A percentile compares a stretch with the other conserved stretches of the same genome.
Evolutionary conservation across 1,140 invertebrate genomes (phyloP).

Genomic region (Cotesia typhae): DNA sequence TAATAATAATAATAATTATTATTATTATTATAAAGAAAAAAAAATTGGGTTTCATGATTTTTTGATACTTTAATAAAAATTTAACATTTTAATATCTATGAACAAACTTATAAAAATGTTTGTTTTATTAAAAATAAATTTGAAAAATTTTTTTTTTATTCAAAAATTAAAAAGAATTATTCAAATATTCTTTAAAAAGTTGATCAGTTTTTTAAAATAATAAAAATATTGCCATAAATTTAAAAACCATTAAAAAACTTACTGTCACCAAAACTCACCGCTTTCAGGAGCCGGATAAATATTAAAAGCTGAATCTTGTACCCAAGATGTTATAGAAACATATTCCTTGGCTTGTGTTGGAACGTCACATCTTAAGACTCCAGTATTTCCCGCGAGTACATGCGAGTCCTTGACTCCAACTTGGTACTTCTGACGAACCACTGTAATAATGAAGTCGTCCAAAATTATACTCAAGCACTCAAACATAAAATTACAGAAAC

Average conservation of each 20-base stretch:
- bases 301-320: conserved; percentile 81
- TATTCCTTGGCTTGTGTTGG: conserved; percentile 88
- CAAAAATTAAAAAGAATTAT: not conserved
- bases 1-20: no score
- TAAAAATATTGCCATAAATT: no score
- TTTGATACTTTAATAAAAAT: no score
- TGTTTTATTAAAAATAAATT: no score
- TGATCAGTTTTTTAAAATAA: no score
- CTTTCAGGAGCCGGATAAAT: conserved; percentile 83
- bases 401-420: conserved; percentile 89
- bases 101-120: no score
- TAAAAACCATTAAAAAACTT: no score
- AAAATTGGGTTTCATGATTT: no score
- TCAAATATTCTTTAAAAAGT: no score
- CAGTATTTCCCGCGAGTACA: conserved; percentile 87
- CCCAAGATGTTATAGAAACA: conserved; percentile 89
- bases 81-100: no score
- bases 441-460: conserved; percentile 67
- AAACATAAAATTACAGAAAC: not conserved
- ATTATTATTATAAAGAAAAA: no score
- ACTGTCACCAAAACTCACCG: conserved; percentile 66
- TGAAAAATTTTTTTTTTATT: not conserved
- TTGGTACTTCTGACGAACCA: conserved; percentile 86
- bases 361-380: conserved; percentile 85
- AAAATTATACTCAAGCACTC: conserved; percentile 1